Evolutionary conservation across 2,113 vertebrate species (phyloP), one percentile per base, ranked within the genome.

Genomic region (Irena cyanogastra): DNA sequence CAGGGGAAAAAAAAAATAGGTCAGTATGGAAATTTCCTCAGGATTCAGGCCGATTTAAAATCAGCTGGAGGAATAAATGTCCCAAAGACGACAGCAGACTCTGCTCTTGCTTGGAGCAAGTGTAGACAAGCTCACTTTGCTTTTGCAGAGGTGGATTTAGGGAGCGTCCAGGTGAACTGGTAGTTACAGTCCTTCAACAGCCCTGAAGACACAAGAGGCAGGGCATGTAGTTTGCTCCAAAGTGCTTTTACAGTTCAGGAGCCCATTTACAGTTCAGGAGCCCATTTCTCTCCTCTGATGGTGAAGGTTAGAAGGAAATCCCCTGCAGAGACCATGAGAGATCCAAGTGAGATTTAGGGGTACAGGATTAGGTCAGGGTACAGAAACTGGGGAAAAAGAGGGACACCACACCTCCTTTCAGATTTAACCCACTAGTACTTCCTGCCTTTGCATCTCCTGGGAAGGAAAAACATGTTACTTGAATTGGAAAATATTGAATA

Each of bases 1-100:
- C 13, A 69, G 42, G 19, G 19, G 1, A 1, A 42, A 52, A 90
- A 59, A 66, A 76, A 85, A 87, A 74, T 17, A 75, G 78, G 59
- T 42, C 71, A 74, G 24, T 35, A 90, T 64, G 87, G 93, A 91
- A 95, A 96, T 90, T 95, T 77, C 90, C 87, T 61, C 8, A 16
- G 56, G 47, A 94, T 86, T 75, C 45, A 49, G 44, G n/a, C 27
- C 70, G 57, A 39, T 89, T 90, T 71, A 84, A 78, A 92, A 47
- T 56, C 30, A 78, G 13, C 9, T 35, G 71, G 45, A 65, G 37
- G 45, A 90, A 70, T 11, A 31, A 61, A 70, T 53, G 56, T 84
- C 69, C 63, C 45, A 41, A 57, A 77, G 57, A 94, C 57, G 42
- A 71, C 57, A 80, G 50, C 41, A 60, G 84, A 47, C 54, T 74